A percentile compares a stretch with the other conserved stretches of the same genome.
phyloP scores from a whole-genome alignment of 1,140 invertebrate genomes.

The Chlorops oryzae region DNA sequence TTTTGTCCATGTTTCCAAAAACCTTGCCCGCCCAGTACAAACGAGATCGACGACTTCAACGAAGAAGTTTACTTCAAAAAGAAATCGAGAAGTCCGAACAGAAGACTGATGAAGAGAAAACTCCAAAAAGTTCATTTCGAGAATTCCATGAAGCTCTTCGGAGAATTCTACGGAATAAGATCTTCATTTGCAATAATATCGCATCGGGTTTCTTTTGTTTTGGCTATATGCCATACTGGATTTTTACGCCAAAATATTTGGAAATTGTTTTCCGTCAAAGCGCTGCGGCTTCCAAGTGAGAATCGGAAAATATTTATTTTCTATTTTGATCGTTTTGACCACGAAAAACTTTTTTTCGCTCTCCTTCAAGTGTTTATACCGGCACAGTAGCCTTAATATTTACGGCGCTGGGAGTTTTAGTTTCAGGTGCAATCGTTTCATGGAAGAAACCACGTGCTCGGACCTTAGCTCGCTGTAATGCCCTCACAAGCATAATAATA shows the following conservation, averaged over 20 bases:
- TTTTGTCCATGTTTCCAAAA: constrained; percentile 60
- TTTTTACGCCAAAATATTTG: constrained; percentile 70
- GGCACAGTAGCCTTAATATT: constrained; percentile 64
- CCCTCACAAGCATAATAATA: constrained; percentile 59
- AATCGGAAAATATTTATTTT: background rate
- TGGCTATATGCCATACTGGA: constrained; percentile 67
- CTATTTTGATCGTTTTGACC: too few relatives aligned
- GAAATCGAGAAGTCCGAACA: too few relatives aligned
- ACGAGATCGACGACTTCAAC: constrained; percentile 50
- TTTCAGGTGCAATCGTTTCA: constrained; percentile 62
- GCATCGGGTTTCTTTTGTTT: constrained; percentile 63
- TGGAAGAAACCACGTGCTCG: constrained; percentile 63
- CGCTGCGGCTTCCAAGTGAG: constrained; percentile 55
- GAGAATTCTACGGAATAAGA: constrained; percentile 57
- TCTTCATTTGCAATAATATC: constrained; percentile 60
- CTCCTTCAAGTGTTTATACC: constrained; percentile 55
- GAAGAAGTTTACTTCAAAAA: constrained; percentile 8
- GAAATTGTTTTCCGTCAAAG: constrained; percentile 68
- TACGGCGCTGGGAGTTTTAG: constrained; percentile 62
- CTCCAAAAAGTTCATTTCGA: too few relatives aligned
- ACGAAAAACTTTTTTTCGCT: too few relatives aligned
- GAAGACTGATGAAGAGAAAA: too few relatives aligned
- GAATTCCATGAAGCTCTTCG: constrained; percentile 6
- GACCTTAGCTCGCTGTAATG: constrained; percentile 64
- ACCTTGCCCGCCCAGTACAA: constrained; percentile 57